phyloP scores from a whole-genome alignment of 2,888 invertebrate genomes.

The Cheilosia scutellata region DNA sequence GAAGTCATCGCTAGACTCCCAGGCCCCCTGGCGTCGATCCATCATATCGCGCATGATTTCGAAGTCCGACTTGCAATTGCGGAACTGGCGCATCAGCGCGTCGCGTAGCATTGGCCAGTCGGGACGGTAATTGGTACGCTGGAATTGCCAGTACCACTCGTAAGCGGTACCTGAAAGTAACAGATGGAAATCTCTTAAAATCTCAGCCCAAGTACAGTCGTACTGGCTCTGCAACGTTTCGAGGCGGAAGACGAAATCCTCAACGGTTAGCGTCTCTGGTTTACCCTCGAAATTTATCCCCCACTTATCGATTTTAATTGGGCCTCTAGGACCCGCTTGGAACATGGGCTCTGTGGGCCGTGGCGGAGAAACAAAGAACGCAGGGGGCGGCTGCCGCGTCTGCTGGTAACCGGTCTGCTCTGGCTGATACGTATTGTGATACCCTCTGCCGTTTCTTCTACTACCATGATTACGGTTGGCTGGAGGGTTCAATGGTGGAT shows the following conservation, averaged over 20 bases:
- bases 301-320: conserved; percentile 8
- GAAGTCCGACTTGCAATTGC: conserved; percentile 11
- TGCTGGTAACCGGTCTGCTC: no score
- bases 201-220: conserved; percentile 16
- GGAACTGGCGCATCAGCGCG: conserved; percentile 2
- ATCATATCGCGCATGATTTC: conserved; percentile 19
- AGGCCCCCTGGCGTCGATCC: neutral
- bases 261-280: neutral
- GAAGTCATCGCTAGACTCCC: conserved; percentile 11
- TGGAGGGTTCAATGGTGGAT: no score
- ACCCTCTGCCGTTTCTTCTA: no score
- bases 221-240: neutral
- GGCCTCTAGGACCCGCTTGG: neutral
- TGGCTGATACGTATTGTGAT: no score
- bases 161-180: neutral
- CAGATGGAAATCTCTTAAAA: conserved; percentile 8
- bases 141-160: conserved; percentile 24
- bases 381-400: no score
- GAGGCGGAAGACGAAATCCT: neutral
- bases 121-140: neutral
- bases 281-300: neutral
- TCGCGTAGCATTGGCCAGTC: conserved; percentile 16
- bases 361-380: no score
- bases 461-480: no score
- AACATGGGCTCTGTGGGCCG: no score